Conservation (phyloP, 1,140 invertebrate genomes). For the Pollicipes pollicipes region DNA sequence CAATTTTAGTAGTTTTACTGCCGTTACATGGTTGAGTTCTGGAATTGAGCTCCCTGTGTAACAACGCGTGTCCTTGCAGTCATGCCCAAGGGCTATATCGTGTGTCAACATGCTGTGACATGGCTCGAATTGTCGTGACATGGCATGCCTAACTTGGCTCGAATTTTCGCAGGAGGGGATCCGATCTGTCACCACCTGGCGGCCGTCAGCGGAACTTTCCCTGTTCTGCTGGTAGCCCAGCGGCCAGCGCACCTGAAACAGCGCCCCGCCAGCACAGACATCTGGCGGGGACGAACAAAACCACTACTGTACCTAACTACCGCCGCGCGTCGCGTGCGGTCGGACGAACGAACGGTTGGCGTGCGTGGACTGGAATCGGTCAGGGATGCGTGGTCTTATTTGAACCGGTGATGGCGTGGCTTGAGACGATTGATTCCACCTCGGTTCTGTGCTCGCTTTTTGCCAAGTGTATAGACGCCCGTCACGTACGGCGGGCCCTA, state of each 20-base stretch:
- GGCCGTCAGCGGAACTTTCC: not conserved
- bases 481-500: not conserved
- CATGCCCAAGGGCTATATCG: too few relatives aligned
- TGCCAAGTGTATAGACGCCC: not conserved
- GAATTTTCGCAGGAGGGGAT: not conserved
- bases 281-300: conserved; percentile 1
- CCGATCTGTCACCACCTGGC: not conserved
- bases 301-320: not conserved
- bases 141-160: too few relatives aligned
- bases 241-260: not conserved
- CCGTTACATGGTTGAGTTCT: too few relatives aligned
- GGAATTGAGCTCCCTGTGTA: too few relatives aligned
- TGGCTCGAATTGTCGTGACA: too few relatives aligned
- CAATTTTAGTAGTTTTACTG: too few relatives aligned
- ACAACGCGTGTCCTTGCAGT: too few relatives aligned
- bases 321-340: too few relatives aligned
- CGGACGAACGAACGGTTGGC: not conserved
- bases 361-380: not conserved
- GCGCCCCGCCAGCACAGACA: not conserved
- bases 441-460: not conserved
- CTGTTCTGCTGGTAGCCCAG: not conserved
- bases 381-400: not conserved
- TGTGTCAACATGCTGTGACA: too few relatives aligned
- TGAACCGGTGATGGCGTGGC: not conserved
- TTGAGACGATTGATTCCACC: not conserved